phyloP scores from a whole-genome alignment of 2,888 invertebrate species.

The Thymelicus acteon region DNA sequence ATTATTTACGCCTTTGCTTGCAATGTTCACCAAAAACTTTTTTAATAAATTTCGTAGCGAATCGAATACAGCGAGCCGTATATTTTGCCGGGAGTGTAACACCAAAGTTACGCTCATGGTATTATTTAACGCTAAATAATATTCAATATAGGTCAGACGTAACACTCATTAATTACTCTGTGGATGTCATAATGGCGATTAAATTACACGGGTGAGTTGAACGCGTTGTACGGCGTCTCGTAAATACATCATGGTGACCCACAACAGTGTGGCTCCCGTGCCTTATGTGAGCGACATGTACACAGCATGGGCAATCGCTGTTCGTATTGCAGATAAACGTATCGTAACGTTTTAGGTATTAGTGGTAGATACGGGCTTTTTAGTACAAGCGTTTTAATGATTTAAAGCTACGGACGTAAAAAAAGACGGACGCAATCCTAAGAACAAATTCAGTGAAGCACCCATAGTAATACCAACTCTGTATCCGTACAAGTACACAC shows the following conservation, averaged over 20 bases:
- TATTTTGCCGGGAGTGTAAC: conserved; percentile 30
- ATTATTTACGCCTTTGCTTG: conserved; percentile 22
- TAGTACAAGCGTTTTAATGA: no score
- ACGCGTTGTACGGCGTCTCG: conserved; percentile 60
- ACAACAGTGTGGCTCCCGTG: conserved; percentile 41
- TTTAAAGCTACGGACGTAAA: no score
- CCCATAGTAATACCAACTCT: no score
- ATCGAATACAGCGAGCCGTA: conserved; percentile 30
- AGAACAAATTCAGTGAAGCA: no score
- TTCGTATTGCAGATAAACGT: no score
- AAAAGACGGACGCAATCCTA: no score
- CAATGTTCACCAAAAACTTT: conserved; percentile 33
- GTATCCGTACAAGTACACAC: no score
- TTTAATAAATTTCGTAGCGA: conserved; percentile 30
- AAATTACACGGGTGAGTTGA: conserved; percentile 65
- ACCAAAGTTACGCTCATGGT: conserved; percentile 45
- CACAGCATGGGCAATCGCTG: neutral
- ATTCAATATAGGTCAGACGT: conserved; percentile 51
- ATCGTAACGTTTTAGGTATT: no score
- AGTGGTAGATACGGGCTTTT: no score
- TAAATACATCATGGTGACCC: conserved; percentile 72
- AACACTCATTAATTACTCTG: conserved; percentile 63
- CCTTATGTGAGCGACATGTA: conserved; percentile 30
- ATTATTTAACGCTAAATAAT: conserved; percentile 49
- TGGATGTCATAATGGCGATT: conserved; percentile 66